Base-by-base conservation (phyloP, 2,797 vertebrate species). In the Notolepis coatsorum region DNA sequence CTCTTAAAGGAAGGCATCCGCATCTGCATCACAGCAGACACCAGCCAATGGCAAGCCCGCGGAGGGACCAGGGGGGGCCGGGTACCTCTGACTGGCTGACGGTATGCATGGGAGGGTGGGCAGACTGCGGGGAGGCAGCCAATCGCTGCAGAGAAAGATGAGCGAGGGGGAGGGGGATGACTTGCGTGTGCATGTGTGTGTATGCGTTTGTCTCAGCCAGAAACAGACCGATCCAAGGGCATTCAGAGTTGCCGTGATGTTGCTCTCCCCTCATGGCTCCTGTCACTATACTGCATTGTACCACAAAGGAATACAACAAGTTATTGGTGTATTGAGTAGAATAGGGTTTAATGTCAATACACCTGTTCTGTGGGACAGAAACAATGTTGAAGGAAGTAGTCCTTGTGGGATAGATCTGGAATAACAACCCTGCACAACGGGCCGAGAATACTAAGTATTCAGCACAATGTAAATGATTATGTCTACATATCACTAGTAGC, bases 1-100 rank as follows among this genome's bases (percentile, higher is more conserved):
- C 82, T 89, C 86, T 91, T 84, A 87, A 91, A 90, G 65, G 73
- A 86, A 87, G 71, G 71, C 50, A 79, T 79, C 85, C 48, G 75
- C 81, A 85, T 81, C 51, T 35, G 69, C 81, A 84, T 88, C 86
- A 81, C 68, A 60, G 65, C 64, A 61, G 52, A 37, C n/a, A 6
- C 12, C 42, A 31, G 53, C 91, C 89, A 92, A 92, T 92, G 73
- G 68, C 25, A 43, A 65, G 64, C 5, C 46, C n/a, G 24, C 21
- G 27, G 39, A 64, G 72, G 41, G 50, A 65, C 67, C 6, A 41
- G 62, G 39, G 39, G 10, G 57, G 2, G 12, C 4, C 15, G 39
- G 10, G 57, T 2, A 13, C 4, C 15, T 49, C 55, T 56, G 73
- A 89, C 65, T 87, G 86, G 89, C 55, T 80, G 68, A 60, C 57